Evolutionary conservation across 2,797 vertebrate species (phyloP), one percentile per base, ranked within the genome.

Genomic region (Esox masquinongy): DNA sequence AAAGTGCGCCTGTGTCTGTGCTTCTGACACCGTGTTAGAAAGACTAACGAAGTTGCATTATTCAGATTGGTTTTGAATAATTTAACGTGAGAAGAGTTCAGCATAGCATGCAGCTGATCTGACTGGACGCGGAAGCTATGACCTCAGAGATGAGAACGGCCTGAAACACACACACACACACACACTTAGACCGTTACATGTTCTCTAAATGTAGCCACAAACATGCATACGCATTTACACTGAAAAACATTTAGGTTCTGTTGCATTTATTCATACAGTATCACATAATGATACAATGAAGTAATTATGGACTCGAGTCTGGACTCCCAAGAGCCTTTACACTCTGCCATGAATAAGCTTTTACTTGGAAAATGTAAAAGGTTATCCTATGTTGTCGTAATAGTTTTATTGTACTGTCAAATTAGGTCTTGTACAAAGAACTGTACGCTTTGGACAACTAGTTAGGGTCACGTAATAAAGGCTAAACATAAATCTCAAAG

Each of bases 21-120:
- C 56, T 69, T 14, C 50, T 26, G 76, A 73, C 47, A 17, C 79
- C 74, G 77, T 86, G 86, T 88, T 87, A 89, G 64, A 75, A 78
- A 80, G 49, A 76, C 80, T 83, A 85, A 87, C 68, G 61, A 79
- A 64, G 69, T 79, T 92, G 74, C 90, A 93, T 92, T 85, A 93
- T 91, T 92, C 76, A 92, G 81, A 0, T 56, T 19, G 17, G 26
- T 78, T 81, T 76, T 92, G 80, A 90, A 92, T 92, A 87, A 92
- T 92, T 91, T 83, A 91, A 82, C 73, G 74, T 75, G 74, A 84
- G 71, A 75, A 0, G 72, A 78, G 82, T 66, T 70, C 80, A 76
- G 77, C 82, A 2, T 80, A 78, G 77, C n/a, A 22, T 73, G 26
- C 72, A 81, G 73, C 72, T 82, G 36, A 74, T 75, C 59, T 79